Base-by-base conservation (phyloP, 2,797 vertebrate species). In the Pelochelys cantorii region DNA sequence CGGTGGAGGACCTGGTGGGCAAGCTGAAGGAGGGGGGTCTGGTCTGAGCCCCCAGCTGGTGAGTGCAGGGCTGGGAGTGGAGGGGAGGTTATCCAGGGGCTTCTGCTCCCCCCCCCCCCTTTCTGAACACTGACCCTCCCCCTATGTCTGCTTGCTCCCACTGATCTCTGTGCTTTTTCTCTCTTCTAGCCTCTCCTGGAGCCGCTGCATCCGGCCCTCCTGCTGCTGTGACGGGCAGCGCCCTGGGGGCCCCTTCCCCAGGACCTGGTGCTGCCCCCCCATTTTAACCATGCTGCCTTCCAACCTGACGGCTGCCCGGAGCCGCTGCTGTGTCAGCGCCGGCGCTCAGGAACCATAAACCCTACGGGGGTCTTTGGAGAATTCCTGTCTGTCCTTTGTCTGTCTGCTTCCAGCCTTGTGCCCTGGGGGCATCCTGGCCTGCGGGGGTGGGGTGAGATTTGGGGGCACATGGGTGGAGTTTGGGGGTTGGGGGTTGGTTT, bases 11-110 rank as follows among this genome's bases (percentile, higher is more conserved):
- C 92, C 98, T 99, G 42, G 98, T 99, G 84, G 84, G 78, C 86
- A 99, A 99, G 94, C 98, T 99, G 79, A 98, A 95, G 93, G 99
- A 99, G 56, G 79, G 95, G 0, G 99, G 99, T 81, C 97, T 83
- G 77, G 96, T 99, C 95, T 99, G 95, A 97, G 77, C 11, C 65
- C 42, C 55, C 12, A 22, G 37, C 25, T 2, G 22, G 71, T 75
- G 71, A 75, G 53, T 68, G 18, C 62, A 60, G 12, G 27, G 27
- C 27, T 29, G 59, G 27, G 59, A n/a, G n/a, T n/a, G 55, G 27
- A 10, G 31, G 62, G 31, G 7, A 17, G 62, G 8, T 14, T n/a
- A 65, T 15, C 31, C 62, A 17, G 31, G 62, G 14, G 53, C 42
- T 57, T 22, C 22, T 10, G 56, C 7, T 9, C 4, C 10, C 56